Conservation (phyloP, 2,888 invertebrate genomes). For the Tenthredo scrophulariae region DNA sequence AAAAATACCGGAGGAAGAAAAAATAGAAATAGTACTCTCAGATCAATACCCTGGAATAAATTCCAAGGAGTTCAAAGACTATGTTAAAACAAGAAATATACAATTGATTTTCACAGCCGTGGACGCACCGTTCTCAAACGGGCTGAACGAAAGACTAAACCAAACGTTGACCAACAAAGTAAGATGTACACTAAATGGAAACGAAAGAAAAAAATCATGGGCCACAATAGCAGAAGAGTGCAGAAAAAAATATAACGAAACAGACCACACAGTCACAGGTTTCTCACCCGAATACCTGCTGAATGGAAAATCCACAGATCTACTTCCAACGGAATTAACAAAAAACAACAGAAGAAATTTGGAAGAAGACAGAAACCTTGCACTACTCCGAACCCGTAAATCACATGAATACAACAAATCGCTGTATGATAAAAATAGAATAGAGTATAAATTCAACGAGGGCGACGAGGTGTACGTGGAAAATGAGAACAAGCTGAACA, state of each 20-base stretch:
- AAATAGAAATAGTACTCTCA: conserved; percentile 4
- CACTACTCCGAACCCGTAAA: conserved; percentile 29
- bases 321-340: conserved; percentile 62
- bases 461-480: conserved; percentile 63
- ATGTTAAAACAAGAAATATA: not conserved
- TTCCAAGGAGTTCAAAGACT: not conserved
- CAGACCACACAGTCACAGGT: conserved; percentile 66
- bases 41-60: conserved; percentile 4
- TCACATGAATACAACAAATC: conserved; percentile 48
- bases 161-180: conserved; percentile 4
- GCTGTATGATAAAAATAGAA: conserved; percentile 46
- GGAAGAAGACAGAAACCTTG: conserved; percentile 53
- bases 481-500: conserved; percentile 61
- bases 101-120: not conserved
- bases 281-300: conserved; percentile 66
- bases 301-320: conserved; percentile 62
- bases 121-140: not conserved
- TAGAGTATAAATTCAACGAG: conserved; percentile 59
- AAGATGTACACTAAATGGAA: conserved; percentile 51
- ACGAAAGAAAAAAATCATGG: conserved; percentile 54
- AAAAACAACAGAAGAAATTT: conserved; percentile 55
- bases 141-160: not conserved
- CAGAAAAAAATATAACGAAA: conserved; percentile 63
- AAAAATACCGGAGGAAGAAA: not conserved
- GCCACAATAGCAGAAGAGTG: conserved; percentile 48